These are phyloP conservation scores for Dyspetes luteomarginatus DNA, from an alignment of 2,888 invertebrate genomes.

Conservation along the genomic window DNA sequence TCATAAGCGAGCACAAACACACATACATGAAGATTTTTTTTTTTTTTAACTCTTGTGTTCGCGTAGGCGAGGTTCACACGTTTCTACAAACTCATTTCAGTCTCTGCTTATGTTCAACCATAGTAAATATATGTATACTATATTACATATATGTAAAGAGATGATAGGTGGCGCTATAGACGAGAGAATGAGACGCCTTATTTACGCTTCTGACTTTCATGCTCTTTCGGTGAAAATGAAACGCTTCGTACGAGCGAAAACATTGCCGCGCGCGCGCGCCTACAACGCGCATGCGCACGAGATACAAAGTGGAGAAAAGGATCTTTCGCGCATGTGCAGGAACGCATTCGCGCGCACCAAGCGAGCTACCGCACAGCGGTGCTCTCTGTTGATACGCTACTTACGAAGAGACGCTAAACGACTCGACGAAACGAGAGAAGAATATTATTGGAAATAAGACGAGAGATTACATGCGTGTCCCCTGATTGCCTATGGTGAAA, in stretches of 20 bases:
- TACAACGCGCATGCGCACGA: conserved; percentile 7
- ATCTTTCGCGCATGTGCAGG: conserved; percentile 33
- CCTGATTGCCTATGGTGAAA: conserved; percentile 49
- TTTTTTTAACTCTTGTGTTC: background rate
- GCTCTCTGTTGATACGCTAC: conserved; percentile 35
- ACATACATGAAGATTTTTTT: background rate
- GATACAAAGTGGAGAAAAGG: conserved; percentile 25
- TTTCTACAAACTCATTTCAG: conserved; percentile 65
- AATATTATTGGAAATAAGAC: conserved; percentile 50
- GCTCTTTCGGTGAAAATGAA: conserved; percentile 62
- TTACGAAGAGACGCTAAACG: conserved; percentile 45
- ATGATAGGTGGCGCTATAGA: conserved; percentile 14
- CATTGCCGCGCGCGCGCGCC: conserved; percentile 23
- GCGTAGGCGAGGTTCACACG: conserved; percentile 68
- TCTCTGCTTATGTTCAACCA: conserved; percentile 31
- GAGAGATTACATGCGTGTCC: conserved; percentile 29
- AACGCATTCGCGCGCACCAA: conserved; percentile 41
- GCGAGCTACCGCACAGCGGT: background rate
- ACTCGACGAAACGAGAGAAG: conserved; percentile 28
- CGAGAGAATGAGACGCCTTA: conserved; percentile 46
- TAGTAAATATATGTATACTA: background rate
- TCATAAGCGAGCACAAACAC: too few relatives aligned
- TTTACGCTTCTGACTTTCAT: conserved; percentile 62
- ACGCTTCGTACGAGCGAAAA: conserved; percentile 59
- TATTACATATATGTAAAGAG: conserved; percentile 30